These are phyloP conservation scores for Phainopepla nitens DNA, from an alignment of 2,113 vertebrate species.

Conservation along the genomic window DNA sequence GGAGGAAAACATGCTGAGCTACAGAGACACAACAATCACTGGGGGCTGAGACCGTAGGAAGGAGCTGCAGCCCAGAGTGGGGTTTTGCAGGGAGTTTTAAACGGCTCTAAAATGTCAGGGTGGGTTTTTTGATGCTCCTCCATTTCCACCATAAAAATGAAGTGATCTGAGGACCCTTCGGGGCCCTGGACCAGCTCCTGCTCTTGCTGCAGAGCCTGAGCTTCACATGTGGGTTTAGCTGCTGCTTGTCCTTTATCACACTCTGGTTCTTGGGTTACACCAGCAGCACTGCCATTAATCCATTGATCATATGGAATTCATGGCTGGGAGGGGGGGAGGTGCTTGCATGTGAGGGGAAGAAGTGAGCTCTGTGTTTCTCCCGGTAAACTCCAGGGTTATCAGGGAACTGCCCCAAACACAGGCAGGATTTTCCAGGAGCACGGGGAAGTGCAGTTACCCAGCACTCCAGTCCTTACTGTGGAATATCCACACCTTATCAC, in stretches of 20 bases:
- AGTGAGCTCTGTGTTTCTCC: slow-evolving; percentile 39
- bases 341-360: neutral
- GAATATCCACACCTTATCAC: neutral
- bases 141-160: neutral
- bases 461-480: slow-evolving; percentile 49
- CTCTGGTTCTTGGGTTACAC: neutral
- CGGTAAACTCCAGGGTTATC: slow-evolving; percentile 55
- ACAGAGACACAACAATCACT: neutral
- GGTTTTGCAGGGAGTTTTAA: slow-evolving; percentile 9
- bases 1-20: neutral
- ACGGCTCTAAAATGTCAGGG: neutral
- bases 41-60: neutral
- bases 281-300: neutral
- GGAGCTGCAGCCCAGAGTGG: neutral
- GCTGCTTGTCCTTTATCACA: neutral
- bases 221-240: neutral
- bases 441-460: slow-evolving; percentile 29
- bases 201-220: neutral
- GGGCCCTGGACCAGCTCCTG: neutral
- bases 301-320: neutral
- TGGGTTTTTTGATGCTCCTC: neutral
- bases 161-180: neutral
- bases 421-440: slow-evolving; percentile 56
- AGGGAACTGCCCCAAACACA: slow-evolving; percentile 37
- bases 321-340: neutral